Evolutionary conservation across 2,888 invertebrate species (phyloP), one percentile per base, ranked within the genome.

Genomic region (Pyrgus malvae): DNA sequence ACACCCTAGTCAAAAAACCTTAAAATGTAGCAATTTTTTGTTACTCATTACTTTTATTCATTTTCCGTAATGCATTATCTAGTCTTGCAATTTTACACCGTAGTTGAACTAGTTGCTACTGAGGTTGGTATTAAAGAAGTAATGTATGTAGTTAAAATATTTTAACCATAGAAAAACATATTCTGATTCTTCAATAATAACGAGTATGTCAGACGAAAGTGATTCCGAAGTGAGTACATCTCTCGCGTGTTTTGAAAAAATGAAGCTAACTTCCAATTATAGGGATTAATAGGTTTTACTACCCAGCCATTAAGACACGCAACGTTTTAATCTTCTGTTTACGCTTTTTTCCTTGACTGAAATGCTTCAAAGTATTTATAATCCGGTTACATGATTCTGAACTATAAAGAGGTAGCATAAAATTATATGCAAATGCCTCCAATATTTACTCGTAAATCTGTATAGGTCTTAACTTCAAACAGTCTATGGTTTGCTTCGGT

Each of bases 351-450:
- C 55, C 74, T 72, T 76, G 76, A 73, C 74, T 73, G 66, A 68
- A 79, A 74, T 74, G 82, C n/a, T 74, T 73, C 68, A 68, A 79
- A 74, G 76, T 82, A 82, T 85, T 83, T 85, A 87, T 80, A 76
- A 80, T 70, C 74, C 61, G 73, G 76, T 87, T 80, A 83, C 88
- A 89, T 88, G 89, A 83, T 80, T 74, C 66, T 76, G 65, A 69
- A 72, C 83, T 80, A 86, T 89, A 87, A 88, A 87, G 76, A 69
- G 72, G 74, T 74, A 73, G 74, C 78, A 65, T 78, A 67, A 66
- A 83, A 77, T 72, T 78, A 76, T 82, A 88, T 86, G 85, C 83
- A 81, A 88, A 87, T 84, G 68, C 75, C 67, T 63, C 70, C 75
- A 80, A 80, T 79, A 79, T 76, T 78, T 76, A 70, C 73, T 76